phyloP scores from a whole-genome alignment of 1,140 invertebrate species.

The Gyrodactylus bullatarudis region DNA sequence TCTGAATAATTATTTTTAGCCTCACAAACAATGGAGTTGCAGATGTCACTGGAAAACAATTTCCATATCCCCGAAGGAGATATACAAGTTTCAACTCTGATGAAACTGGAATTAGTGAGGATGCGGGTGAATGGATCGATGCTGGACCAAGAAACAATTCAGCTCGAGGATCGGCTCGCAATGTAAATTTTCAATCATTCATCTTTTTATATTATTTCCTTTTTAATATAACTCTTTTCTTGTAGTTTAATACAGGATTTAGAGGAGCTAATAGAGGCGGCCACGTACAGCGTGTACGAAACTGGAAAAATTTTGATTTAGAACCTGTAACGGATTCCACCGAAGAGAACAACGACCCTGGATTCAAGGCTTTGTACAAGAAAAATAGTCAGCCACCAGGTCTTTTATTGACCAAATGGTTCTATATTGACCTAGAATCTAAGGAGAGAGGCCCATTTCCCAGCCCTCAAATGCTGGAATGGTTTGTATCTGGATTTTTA shows the following conservation, averaged over 20 bases:
- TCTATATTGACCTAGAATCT: not conserved
- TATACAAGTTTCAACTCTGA: not conserved
- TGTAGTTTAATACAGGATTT: too few species aligned
- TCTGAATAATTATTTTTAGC: too few species aligned
- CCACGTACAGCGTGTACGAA: not conserved
- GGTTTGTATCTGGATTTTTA: not conserved
- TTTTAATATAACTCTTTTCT: too few species aligned
- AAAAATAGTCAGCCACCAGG: not conserved
- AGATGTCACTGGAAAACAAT: not conserved
- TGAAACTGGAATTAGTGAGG: not conserved
- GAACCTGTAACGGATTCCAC: not conserved
- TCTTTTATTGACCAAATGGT: not conserved
- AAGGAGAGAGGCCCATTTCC: not conserved
- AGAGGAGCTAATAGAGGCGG: not conserved
- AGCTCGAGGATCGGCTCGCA: too few species aligned
- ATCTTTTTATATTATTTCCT: too few species aligned
- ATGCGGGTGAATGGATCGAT: not conserved
- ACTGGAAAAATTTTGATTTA: not conserved
- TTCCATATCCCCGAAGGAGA: not conserved
- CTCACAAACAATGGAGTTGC: too few species aligned
- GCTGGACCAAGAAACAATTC: not conserved
- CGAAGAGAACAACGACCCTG: too few species aligned
- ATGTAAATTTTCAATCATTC: too few species aligned
- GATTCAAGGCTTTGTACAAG: not conserved
- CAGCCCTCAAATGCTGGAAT: not conserved